Conservation (phyloP, 1,140 invertebrate genomes). For the Drosophila orena region DNA sequence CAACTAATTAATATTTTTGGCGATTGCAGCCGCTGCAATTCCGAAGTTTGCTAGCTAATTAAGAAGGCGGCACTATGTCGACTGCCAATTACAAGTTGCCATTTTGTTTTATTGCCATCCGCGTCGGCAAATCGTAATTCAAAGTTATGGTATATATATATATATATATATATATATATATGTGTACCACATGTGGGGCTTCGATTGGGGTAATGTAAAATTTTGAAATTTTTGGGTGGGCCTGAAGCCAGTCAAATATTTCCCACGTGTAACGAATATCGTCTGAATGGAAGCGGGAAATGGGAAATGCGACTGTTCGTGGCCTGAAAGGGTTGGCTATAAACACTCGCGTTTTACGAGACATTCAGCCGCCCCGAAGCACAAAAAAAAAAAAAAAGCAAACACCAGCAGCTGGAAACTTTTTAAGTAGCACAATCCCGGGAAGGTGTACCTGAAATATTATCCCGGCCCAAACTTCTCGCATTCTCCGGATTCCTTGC, state of each 20-base stretch:
- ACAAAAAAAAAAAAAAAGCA: neutral
- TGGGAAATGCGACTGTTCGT: conserved; percentile 7
- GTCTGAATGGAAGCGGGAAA: conserved; percentile 20
- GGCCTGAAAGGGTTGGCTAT: conserved; percentile 63
- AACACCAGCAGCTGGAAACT: conserved; percentile 47
- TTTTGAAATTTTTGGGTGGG: conserved; percentile 21
- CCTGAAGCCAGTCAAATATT: conserved; percentile 65
- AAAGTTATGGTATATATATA: conserved; percentile 47
- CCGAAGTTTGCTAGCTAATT: conserved; percentile 33
- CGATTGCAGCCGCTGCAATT: conserved; percentile 17
- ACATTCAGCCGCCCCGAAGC: conserved; percentile 38
- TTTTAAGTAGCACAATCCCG: conserved; percentile 69
- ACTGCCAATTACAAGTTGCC: conserved; percentile 28
- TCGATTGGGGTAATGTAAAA: conserved; percentile 27
- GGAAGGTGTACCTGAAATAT: conserved; percentile 59
- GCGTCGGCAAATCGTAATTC: conserved; percentile 21
- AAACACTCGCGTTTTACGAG: conserved; percentile 69
- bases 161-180: neutral
- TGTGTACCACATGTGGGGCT: conserved; percentile 30
- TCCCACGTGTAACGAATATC: conserved; percentile 58
- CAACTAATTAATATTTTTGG: conserved; percentile 46
- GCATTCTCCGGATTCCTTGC: conserved; percentile 22
- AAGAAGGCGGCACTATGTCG: conserved; percentile 33
- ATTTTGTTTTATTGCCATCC: conserved; percentile 40
- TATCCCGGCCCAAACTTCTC: conserved; percentile 51